phyloP scores from a whole-genome alignment of 2,797 vertebrate genomes.

The Orestias chungarensis region DNA sequence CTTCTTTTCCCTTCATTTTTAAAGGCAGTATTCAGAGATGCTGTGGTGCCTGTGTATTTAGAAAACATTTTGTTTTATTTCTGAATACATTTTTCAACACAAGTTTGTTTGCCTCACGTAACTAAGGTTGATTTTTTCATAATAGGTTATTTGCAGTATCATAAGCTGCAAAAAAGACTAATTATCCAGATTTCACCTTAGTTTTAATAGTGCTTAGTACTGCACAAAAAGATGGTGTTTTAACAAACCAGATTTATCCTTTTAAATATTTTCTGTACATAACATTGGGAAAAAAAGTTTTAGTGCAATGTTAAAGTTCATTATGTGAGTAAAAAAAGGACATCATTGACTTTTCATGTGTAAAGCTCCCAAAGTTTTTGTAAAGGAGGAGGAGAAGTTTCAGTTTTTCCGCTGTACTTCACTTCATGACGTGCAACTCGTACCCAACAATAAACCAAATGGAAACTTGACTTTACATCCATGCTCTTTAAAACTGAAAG shows the following conservation, averaged over 20 bases:
- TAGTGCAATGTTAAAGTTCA: not conserved
- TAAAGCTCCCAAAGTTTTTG: not conserved
- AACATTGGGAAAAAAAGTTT: not conserved
- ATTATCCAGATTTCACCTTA: not conserved
- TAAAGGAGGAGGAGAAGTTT: not conserved
- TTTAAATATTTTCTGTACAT: not conserved
- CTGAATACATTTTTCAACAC: not conserved
- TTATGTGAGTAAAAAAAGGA: not conserved
- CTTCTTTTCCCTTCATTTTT: not conserved
- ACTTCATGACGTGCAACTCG: constrained; percentile 12
- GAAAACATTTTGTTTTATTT: not conserved
- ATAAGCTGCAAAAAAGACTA: too few species aligned
- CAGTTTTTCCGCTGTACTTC: constrained; percentile 7
- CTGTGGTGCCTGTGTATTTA: not conserved
- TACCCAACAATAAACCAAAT: constrained; percentile 41
- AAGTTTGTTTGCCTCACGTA: not conserved
- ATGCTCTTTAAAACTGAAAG: constrained; percentile 44
- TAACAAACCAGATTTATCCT: too few species aligned
- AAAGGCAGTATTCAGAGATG: not conserved
- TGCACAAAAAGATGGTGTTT: not conserved
- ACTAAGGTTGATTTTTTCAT: not conserved
- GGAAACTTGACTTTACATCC: constrained; percentile 43
- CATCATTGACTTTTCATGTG: not conserved
- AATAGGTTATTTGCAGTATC: too few species aligned
- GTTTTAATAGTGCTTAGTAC: not conserved